A percentile compares a stretch with the other conserved stretches of the same genome.
Conservation (phyloP, 2,797 vertebrate species). For the Pangasius larnaudii region DNA sequence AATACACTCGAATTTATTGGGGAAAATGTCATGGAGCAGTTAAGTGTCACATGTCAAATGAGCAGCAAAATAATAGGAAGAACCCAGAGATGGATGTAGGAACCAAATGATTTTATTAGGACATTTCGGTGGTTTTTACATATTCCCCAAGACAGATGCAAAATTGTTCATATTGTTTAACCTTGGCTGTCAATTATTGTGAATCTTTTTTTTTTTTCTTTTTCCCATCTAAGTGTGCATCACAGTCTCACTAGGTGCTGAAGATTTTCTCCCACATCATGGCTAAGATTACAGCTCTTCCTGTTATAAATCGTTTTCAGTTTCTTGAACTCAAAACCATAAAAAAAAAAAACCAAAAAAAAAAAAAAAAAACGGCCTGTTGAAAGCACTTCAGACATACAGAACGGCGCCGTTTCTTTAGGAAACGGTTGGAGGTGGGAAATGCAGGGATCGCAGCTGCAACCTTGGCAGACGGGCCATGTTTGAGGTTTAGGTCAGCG, state of each 20-base stretch:
- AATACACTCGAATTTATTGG: slow-evolving; percentile 54
- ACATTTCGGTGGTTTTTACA: slow-evolving; percentile 51
- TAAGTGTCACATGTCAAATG: slow-evolving; percentile 61
- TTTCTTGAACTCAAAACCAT: slow-evolving; percentile 15
- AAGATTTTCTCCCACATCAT: slow-evolving; percentile 32
- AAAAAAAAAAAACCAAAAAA: background rate
- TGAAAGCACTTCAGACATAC: slow-evolving; percentile 25
- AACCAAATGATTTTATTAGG: slow-evolving; percentile 54
- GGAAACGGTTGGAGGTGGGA: slow-evolving; percentile 26
- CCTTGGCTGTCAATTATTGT: slow-evolving; percentile 50
- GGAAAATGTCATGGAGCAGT: slow-evolving; percentile 51
- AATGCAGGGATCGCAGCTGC: slow-evolving; percentile 22
- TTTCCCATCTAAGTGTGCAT: background rate
- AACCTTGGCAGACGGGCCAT: slow-evolving; percentile 40
- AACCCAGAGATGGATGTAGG: slow-evolving; percentile 45
- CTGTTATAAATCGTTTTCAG: slow-evolving; percentile 16
- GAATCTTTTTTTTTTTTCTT: slow-evolving; percentile 8
- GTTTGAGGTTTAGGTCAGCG: slow-evolving; percentile 62
- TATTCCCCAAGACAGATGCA: slow-evolving; percentile 53
- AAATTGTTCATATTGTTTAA: slow-evolving; percentile 54
- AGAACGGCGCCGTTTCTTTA: slow-evolving; percentile 2
- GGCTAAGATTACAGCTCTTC: slow-evolving; percentile 26
- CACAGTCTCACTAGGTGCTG: slow-evolving; percentile 3
- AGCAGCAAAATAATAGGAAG: slow-evolving; percentile 59
- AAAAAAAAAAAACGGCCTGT: background rate